Conservation (phyloP, 2,113 vertebrate genomes). For the Cyanoramphus novaezelandiae region DNA sequence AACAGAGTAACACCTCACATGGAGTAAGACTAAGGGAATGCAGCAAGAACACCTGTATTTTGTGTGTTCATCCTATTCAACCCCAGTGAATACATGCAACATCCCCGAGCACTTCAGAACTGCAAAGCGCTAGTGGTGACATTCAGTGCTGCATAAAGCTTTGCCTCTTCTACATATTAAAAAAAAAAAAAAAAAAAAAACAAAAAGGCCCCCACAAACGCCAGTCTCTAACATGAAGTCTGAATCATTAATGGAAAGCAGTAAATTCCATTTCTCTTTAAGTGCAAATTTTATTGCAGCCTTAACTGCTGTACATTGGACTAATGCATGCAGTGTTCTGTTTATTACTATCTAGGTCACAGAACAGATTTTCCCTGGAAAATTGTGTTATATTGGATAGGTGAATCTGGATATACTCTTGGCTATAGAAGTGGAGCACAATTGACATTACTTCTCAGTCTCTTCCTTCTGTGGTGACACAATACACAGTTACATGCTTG, state of each 20-base stretch:
- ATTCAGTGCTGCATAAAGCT: background rate
- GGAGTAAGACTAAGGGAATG: background rate
- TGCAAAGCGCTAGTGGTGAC: background rate
- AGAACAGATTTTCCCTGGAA: background rate
- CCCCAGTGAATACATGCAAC: background rate
- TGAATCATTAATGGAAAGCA: background rate
- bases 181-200: background rate
- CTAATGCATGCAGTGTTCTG: background rate
- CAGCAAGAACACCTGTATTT: background rate
- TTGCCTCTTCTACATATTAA: background rate
- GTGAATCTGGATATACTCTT: background rate
- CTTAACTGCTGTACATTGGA: background rate
- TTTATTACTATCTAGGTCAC: background rate
- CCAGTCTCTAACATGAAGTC: background rate
- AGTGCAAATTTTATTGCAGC: background rate
- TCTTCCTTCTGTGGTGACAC: background rate
- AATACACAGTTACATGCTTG: rapidly evolving
- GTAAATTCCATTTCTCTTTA: background rate
- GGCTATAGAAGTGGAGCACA: background rate
- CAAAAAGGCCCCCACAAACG: background rate
- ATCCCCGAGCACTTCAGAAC: background rate
- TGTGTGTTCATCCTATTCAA: background rate
- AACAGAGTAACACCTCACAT: background rate
- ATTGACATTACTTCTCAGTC: background rate
- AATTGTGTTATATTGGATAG: background rate